Conservation (phyloP, 35 echinoderm and acorn worm species). For the Stichopus chloronotus region DNA sequence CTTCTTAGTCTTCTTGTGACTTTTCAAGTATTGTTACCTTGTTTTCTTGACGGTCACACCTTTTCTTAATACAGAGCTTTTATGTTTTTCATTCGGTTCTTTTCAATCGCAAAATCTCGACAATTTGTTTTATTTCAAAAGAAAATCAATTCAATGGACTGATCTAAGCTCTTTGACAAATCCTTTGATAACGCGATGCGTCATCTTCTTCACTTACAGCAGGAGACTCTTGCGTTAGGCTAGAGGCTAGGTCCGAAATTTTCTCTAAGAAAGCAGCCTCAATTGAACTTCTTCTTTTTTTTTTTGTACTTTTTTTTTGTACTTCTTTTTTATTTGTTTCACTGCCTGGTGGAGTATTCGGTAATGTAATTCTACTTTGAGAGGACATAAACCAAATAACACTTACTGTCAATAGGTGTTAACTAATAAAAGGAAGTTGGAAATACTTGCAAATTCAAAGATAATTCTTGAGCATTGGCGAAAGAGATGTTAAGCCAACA, state of each 20-base stretch:
- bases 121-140: background rate
- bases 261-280: background rate
- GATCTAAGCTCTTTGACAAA: background rate
- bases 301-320: too few relatives aligned
- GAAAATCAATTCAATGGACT: constrained; percentile 8
- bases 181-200: background rate
- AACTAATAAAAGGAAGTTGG: background rate
- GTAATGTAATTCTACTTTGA: background rate
- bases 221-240: constrained; percentile 1
- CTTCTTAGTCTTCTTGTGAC: too few relatives aligned
- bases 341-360: background rate
- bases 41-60: too few relatives aligned
- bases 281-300: too few relatives aligned
- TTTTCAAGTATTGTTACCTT: too few relatives aligned
- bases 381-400: background rate
- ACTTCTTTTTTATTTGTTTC: too few relatives aligned
- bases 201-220: background rate
- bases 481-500: too few relatives aligned
- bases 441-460: too few relatives aligned
- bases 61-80: too few relatives aligned
- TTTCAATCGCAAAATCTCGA: too few relatives aligned
- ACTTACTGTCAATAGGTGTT: background rate
- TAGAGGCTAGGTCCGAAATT: constrained; percentile 3
- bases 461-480: too few relatives aligned
- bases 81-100: too few relatives aligned